Conservation (phyloP, 2,113 vertebrate species). For the Cavia porcellus region DNA sequence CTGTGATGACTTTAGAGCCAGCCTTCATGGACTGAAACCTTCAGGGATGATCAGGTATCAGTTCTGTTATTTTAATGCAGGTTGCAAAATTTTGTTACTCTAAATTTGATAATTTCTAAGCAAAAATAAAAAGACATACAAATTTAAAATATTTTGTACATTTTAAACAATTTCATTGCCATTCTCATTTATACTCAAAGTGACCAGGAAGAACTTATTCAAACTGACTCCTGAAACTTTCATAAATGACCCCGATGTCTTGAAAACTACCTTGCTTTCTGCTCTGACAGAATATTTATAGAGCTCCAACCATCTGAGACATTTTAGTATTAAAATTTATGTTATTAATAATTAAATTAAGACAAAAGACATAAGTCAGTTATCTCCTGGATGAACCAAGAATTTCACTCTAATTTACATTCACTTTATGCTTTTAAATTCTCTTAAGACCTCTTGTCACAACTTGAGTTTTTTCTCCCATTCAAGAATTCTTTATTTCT, state of each 20-base stretch:
- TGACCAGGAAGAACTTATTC: background rate
- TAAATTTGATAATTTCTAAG: background rate
- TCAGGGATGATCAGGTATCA: background rate
- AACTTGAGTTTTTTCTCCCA: background rate
- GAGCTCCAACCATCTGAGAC: background rate
- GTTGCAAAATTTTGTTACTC: background rate
- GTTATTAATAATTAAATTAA: conserved; percentile 24
- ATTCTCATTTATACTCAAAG: background rate
- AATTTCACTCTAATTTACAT: background rate
- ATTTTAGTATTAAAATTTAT: conserved; percentile 44
- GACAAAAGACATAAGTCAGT: background rate
- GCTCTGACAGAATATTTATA: conserved; percentile 4
- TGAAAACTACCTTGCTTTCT: background rate
- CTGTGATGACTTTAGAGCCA: background rate
- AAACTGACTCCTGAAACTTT: background rate
- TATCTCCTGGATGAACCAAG: background rate
- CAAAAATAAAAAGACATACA: background rate
- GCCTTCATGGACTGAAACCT: background rate
- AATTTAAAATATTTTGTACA: background rate
- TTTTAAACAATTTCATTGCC: background rate
- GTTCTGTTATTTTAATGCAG: background rate
- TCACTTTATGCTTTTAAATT: background rate
- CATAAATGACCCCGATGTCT: background rate
- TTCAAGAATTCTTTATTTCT: background rate
- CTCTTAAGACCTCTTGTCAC: background rate